These are phyloP conservation scores for Alosa sapidissima DNA, from an alignment of 2,797 vertebrate species.

Conservation along the genomic window DNA sequence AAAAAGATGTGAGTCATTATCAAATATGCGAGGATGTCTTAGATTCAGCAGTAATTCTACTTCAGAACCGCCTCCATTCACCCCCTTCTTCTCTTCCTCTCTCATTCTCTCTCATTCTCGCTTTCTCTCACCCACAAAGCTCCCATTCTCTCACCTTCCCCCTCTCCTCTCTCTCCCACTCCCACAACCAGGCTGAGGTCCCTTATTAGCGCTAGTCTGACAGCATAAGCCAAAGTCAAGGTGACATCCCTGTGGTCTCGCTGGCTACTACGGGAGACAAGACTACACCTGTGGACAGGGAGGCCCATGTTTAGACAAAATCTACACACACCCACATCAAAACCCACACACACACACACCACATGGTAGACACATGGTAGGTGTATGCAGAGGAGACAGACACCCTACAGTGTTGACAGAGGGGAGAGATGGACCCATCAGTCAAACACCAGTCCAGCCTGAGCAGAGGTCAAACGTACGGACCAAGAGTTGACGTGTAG, in stretches of 20 bases:
- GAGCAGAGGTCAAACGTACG: too few species aligned
- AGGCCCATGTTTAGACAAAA: background rate
- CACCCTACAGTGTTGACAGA: too few species aligned
- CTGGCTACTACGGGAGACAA: too few species aligned
- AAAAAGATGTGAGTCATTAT: background rate
- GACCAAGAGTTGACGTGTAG: too few species aligned
- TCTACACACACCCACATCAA: too few species aligned
- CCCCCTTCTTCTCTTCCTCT: background rate
- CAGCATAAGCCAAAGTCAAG: background rate
- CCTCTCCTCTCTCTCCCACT: background rate
- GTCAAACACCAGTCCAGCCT: too few species aligned
- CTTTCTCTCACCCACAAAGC: background rate
- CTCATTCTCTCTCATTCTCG: background rate
- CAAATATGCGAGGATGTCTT: background rate
- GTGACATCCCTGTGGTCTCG: too few species aligned
- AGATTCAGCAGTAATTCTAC: background rate
- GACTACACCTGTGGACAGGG: too few species aligned
- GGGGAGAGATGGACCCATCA: too few species aligned
- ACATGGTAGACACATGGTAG: too few species aligned
- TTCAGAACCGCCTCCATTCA: background rate
- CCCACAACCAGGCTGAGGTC: background rate
- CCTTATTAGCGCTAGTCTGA: background rate
- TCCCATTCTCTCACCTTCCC: background rate
- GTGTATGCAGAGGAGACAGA: too few species aligned
- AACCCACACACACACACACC: too few species aligned